These are phyloP conservation scores for Diuraphis noxia DNA, from an alignment of 1,140 invertebrate genomes.

Conservation along the genomic window DNA sequence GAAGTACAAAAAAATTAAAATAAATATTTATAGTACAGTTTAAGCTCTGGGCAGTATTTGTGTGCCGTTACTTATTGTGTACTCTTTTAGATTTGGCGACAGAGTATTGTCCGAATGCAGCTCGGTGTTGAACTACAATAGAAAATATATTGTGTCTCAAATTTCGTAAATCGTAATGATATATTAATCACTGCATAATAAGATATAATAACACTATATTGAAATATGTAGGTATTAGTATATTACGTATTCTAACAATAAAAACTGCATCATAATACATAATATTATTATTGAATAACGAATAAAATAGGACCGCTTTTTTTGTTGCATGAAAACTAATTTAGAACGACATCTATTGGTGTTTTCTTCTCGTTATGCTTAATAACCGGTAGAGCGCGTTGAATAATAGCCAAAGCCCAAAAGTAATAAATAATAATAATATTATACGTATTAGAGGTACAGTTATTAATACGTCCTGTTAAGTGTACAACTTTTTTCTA, in stretches of 20 bases:
- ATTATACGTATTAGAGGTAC: neutral
- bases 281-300: neutral
- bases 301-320: no score
- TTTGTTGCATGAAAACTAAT: no score
- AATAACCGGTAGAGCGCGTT: neutral
- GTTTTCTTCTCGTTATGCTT: neutral
- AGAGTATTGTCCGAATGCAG: neutral
- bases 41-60: neutral
- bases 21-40: neutral
- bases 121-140: neutral
- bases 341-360: slow-evolving; percentile 19
- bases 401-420: neutral
- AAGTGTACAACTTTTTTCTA: neutral
- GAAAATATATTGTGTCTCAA: neutral
- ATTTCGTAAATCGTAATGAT: neutral
- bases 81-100: neutral
- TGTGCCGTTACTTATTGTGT: neutral
- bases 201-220: neutral
- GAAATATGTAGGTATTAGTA: neutral
- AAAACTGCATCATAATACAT: no score
- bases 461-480: neutral
- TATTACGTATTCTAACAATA: no score
- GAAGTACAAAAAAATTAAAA: no score
- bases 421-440: neutral
- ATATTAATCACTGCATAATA: neutral